Percentiles rank a stretch among this genome's conserved stretches.
These are phyloP conservation scores for Scaptomyza pallida DNA, from an alignment of 1,140 invertebrate species.

Conservation along the genomic window DNA sequence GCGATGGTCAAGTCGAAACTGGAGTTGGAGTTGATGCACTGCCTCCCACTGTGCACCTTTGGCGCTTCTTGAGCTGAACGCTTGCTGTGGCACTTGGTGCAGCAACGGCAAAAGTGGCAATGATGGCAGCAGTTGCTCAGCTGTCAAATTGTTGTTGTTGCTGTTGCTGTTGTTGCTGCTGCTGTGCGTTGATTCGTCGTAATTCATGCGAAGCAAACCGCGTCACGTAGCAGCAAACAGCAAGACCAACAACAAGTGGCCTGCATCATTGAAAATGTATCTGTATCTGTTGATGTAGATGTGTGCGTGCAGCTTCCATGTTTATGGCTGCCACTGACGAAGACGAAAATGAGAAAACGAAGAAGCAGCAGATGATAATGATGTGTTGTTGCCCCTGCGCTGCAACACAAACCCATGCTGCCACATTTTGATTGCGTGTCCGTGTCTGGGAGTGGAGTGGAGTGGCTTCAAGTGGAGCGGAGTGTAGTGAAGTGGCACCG, in stretches of 20 bases:
- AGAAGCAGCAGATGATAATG: conserved; percentile 53
- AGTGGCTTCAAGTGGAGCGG: background rate
- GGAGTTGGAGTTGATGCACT: conserved; percentile 42
- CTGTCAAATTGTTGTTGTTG: conserved; percentile 55
- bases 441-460: conserved; percentile 1
- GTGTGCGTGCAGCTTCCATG: conserved; percentile 64
- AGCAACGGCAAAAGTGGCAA: conserved; percentile 55
- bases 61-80: conserved; percentile 51
- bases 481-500: conserved; percentile 22
- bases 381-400: conserved; percentile 46
- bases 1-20: conserved; percentile 4
- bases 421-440: conserved; percentile 50
- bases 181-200: conserved; percentile 72
- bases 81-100: conserved; percentile 13
- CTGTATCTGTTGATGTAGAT: conserved; percentile 39
- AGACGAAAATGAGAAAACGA: conserved; percentile 20
- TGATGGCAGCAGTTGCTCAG: conserved; percentile 75
- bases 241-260: conserved; percentile 46
- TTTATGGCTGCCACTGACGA: conserved; percentile 70
- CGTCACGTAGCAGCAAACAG: conserved; percentile 27
- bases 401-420: conserved; percentile 11
- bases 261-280: conserved; percentile 31
- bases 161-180: conserved; percentile 27
- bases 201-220: conserved; percentile 58
- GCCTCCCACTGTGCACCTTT: conserved; percentile 67